Base-by-base conservation (phyloP, 2,113 vertebrate genomes). In the Lepus americanus region DNA sequence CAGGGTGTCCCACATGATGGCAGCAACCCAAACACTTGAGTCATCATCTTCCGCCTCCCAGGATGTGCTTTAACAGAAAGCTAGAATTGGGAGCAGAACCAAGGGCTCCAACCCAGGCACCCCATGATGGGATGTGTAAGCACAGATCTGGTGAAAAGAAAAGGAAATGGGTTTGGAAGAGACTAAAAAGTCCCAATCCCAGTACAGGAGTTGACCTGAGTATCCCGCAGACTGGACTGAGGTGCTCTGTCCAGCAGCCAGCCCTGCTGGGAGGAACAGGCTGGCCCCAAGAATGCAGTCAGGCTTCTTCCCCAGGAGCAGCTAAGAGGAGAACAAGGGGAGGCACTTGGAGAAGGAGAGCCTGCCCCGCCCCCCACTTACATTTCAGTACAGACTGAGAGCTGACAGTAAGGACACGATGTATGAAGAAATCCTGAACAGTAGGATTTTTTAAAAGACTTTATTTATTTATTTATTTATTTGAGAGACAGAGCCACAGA, bases 171-270 rank as follows among this genome's bases (percentile, higher is more conserved):
- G 55, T 53, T 90, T 80, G 31, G 44, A 79, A 94, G 25, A 44
- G 44, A 92, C 29, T 92, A 59, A 80, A 81, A 88, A 63, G 25
- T 49, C 23, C 9, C 49, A 67, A 53, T 8, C 36, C 74, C 39
- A 87, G 66, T 16, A 92, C 16, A 92, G 70, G 25, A 87, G 10
- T 16, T 90, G 82, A 76, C 66, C 59, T 74, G 66, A 89, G 29
- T 36, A 31, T 9, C 66, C 73, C 27, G 92, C 63, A 77, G 66
- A n/a, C 5, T 16, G 88, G 53, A 93, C 67, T 39, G 14, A 66
- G 44, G 67, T 23, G 22, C 78, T 81, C 63, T 88, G 36, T 74
- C 64, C 1, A 25, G 23, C 12, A 11, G 14, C 66, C 70, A 66
- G 39, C 16, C 76, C 61, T 61, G 89, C 25, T 27, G 66, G 27